Evolutionary conservation across 2,797 vertebrate genomes (phyloP).

Genomic region (Apogon talboti): DNA sequence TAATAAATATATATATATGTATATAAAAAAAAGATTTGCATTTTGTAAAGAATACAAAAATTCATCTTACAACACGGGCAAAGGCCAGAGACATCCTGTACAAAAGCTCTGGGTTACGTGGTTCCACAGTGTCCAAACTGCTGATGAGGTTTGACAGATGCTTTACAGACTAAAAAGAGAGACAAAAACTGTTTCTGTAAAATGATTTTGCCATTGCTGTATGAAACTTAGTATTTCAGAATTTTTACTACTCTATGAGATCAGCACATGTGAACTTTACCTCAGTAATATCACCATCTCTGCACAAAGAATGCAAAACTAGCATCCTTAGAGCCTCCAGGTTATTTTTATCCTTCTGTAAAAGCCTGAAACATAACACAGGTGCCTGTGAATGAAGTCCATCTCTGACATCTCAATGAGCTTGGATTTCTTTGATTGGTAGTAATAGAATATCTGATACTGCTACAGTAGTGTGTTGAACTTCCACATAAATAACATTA

Average conservation of each 20-base stretch:
- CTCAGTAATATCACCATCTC: constrained; percentile 90
- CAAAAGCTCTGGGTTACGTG: constrained; percentile 89
- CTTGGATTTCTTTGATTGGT: constrained; percentile 55
- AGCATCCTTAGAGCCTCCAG: constrained; percentile 92
- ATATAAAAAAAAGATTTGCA: neutral
- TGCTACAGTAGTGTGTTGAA: constrained; percentile 36
- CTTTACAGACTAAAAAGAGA: constrained; percentile 83
- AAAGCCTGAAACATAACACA: constrained; percentile 82
- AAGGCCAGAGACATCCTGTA: constrained; percentile 93
- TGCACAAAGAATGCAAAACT: constrained; percentile 90
- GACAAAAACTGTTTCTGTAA: constrained; percentile 37
- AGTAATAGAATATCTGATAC: constrained; percentile 54
- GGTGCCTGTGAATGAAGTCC: constrained; percentile 43
- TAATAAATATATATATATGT: neutral
- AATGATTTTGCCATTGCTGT: constrained; percentile 12
- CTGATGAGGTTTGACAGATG: constrained; percentile 88
- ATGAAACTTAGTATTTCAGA: neutral
- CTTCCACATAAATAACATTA: constrained; percentile 52
- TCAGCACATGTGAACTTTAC: constrained; percentile 71
- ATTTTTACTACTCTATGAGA: neutral
- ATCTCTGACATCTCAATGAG: constrained; percentile 55
- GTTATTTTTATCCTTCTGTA: constrained; percentile 92
- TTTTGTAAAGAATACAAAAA: constrained; percentile 6
- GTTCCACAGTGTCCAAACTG: constrained; percentile 88
- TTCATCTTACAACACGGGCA: constrained; percentile 89